Conservation (phyloP, 2,888 invertebrate genomes). For the Venusia cambrica region DNA sequence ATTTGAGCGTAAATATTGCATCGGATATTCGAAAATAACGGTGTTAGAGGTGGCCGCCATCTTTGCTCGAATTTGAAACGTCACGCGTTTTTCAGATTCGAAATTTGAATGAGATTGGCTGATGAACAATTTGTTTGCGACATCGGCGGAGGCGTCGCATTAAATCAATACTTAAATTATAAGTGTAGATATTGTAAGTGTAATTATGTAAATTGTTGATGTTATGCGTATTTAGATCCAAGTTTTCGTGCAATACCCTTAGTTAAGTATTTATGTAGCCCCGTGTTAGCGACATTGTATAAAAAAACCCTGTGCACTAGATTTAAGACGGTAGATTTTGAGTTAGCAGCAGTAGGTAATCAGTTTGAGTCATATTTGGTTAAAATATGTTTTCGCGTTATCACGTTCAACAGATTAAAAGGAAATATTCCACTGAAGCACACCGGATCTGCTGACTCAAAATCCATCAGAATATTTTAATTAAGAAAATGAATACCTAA, state of each 20-base stretch:
- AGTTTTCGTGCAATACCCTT: slow-evolving; percentile 77
- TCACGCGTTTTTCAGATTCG: no score
- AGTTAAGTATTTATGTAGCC: slow-evolving; percentile 77
- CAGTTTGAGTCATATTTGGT: no score
- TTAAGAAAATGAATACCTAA: slow-evolving; percentile 22
- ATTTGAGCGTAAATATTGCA: no score
- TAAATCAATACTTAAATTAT: no score
- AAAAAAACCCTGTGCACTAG: slow-evolving; percentile 48
- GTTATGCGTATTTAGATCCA: slow-evolving; percentile 52
- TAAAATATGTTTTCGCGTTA: no score
- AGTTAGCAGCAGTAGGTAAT: no score
- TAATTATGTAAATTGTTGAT: slow-evolving; percentile 75
- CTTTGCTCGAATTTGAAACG: no score
- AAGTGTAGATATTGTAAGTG: slow-evolving; percentile 45
- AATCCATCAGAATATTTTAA: slow-evolving; percentile 30
- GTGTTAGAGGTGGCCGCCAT: no score
- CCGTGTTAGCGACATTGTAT: slow-evolving; percentile 63
- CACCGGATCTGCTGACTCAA: slow-evolving; percentile 18
- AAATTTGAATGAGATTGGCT: no score
- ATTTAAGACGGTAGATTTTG: slow-evolving; percentile 14
- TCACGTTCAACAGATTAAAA: slow-evolving; percentile 10
- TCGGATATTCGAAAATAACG: no score
- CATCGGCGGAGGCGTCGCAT: no score
- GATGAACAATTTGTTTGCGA: no score
- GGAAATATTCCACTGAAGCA: neutral